Base-by-base conservation (phyloP, 2,888 invertebrate genomes). In the Patella caerulea region DNA sequence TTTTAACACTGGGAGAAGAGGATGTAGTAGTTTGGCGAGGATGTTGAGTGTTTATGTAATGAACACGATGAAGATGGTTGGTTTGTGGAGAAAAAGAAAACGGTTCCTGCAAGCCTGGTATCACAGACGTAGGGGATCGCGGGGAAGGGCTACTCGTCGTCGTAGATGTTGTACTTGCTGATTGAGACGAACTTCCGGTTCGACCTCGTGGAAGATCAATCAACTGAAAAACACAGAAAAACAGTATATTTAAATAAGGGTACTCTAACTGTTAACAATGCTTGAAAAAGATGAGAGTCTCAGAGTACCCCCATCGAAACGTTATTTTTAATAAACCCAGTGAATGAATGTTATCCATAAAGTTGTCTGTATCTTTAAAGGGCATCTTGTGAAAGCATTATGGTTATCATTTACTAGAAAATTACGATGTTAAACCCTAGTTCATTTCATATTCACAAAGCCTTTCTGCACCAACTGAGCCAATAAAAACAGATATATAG, bases 201-300 rank as follows among this genome's bases (percentile, higher is more conserved):
- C 94, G 82, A 94, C 95, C 95, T 89, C 95, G 94, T 80, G 96
- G 96, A 89, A 98, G 94, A 92, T 97, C 96, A 89, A 97, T 93
- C 86, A 97, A 96, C 97, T 97, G 93, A 1, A 92, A 92, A 84
- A 53, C 75, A 80, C 73, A 75, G 34, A 73, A 73, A 74, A 77
- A 78, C 29, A 54, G 53, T 52, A 45, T 45, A 45, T 45, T 45
- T 45, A 45, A 45, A 45, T 45, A 9, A 7, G 5, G 45, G 45
- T 45, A 45, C 45, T 45, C 45, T 9, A 1, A 0, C 45, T 4
- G 5, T 45, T 45, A 45, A 1, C 9, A 45, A 9, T 45, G 45
- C 45, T 45, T 45, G 45, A 45, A 7, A 45, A 34, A 45, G 45
- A 45, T 45, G 45, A 7, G 9, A 45, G 45, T 29, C 29, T 29